Evolutionary conservation across 2,113 vertebrate species (phyloP), one percentile per base, ranked within the genome.

Genomic region (Podarcis cretensis): DNA sequence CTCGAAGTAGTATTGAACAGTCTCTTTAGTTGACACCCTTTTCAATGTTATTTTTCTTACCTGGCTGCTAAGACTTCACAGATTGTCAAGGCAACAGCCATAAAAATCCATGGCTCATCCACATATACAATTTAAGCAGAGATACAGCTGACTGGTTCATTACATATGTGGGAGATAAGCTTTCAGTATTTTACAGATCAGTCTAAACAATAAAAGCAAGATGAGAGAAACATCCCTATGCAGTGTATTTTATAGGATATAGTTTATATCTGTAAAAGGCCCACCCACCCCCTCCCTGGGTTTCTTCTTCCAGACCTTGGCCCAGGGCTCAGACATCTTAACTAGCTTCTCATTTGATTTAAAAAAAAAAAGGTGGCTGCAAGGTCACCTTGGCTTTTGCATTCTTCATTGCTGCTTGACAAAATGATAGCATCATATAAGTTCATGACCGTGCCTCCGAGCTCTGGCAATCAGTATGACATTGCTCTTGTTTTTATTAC

Each of bases 361-460:
- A 37, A 48, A 48, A 54, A 54, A 10, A 40, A 21, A 23, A 85
- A 85, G 32, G 74, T 86, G 25, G 35, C 14, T 86, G 35, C 73
- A 77, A 86, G 35, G 84, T 66, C 16, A 77, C 65, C 48, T 84
- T 57, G 68, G n/a, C 71, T 85, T 85, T 65, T 85, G 32, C 32
- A 65, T 76, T 40, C 25, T 77, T 77, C 63, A 21, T 43, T 86
- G 74, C 73, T 77, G 73, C 74, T 77, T 77, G 16, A 57, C 16
- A 43, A 65, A 66, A 65, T 63, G 73, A 86, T 66, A 77, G 14
- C 54, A 85, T 76, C 32, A 40, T 35, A 66, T 40, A 66, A 65
- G 23, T 32, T 7, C 27, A 65, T 86, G 25, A 43, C 73, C 35
- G n/a, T 78, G 59, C 63, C 59, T 78, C 30, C 40, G 40, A 77